Evolutionary conservation across 2,888 invertebrate genomes (phyloP).

Genomic region (Cephus rjabovi): DNA sequence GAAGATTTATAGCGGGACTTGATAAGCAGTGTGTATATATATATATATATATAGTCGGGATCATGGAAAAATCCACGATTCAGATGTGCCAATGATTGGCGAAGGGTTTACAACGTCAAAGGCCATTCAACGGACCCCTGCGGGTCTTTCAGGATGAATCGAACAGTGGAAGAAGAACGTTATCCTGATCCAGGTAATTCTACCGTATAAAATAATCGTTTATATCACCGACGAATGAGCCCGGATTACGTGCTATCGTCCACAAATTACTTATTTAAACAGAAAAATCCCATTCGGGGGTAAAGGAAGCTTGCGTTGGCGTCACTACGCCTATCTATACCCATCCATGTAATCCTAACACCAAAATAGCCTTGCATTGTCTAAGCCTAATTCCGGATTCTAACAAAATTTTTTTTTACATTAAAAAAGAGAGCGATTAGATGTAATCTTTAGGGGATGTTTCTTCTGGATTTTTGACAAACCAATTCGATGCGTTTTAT

Average conservation of each 20-base stretch:
- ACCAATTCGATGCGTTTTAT: not conserved
- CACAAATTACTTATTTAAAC: slow-evolving; percentile 1
- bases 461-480: not conserved
- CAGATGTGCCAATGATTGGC: not conserved
- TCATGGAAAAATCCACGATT: not conserved
- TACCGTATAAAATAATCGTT: not conserved
- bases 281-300: not conserved
- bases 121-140: not conserved
- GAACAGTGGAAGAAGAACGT: not conserved
- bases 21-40: not conserved
- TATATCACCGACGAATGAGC: not conserved
- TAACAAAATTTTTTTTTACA: too few relatives aligned
- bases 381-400: not conserved
- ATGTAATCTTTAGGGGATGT: not conserved
- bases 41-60: not conserved
- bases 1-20: not conserved
- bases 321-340: not conserved
- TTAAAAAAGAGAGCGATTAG: too few relatives aligned
- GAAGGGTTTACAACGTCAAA: not conserved
- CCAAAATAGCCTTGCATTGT: not conserved
- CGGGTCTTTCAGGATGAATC: not conserved
- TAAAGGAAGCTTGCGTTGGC: not conserved
- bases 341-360: not conserved
- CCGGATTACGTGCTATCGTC: not conserved
- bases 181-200: not conserved